A percentile compares a stretch with the other conserved stretches of the same genome.
Evolutionary conservation across 1,140 invertebrate species (phyloP).

Genomic region (Marisa cornuarietis): DNA sequence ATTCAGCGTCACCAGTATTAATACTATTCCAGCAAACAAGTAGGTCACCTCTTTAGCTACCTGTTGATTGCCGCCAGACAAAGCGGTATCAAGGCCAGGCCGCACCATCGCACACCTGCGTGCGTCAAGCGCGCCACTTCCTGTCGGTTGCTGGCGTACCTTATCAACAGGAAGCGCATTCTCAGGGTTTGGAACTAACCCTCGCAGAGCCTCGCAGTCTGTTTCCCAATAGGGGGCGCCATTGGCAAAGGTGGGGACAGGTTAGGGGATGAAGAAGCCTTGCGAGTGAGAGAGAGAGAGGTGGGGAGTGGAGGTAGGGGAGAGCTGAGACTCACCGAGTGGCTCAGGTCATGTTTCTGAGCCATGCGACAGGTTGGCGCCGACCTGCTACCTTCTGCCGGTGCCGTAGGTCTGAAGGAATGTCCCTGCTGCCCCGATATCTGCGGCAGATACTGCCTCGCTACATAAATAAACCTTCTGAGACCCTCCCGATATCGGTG

Average conservation of each 20-base stretch:
- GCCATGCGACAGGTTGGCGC: conserved; percentile 5
- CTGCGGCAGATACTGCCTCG: background rate
- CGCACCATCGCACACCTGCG: no score
- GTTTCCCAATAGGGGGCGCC: background rate
- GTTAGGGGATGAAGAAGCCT: background rate
- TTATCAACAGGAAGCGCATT: no score
- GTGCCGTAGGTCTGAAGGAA: background rate
- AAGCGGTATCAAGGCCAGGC: no score
- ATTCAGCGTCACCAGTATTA: no score
- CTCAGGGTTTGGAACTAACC: background rate
- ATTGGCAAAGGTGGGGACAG: conserved; percentile 3
- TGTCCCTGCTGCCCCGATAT: conserved; percentile 1
- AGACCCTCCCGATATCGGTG: background rate
- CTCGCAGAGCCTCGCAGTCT: background rate
- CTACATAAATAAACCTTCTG: background rate
- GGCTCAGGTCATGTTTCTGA: background rate
- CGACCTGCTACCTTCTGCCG: background rate
- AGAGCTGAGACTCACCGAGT: background rate
- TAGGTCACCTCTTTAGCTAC: no score
- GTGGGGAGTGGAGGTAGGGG: background rate
- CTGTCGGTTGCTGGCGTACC: no score
- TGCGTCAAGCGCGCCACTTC: no score
- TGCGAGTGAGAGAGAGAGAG: background rate
- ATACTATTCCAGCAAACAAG: no score
- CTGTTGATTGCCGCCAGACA: no score